A percentile compares a stretch with the other conserved stretches of the same genome.
Evolutionary conservation across 1,140 invertebrate species (phyloP).

Genomic region (Nilaparvata lugens): DNA sequence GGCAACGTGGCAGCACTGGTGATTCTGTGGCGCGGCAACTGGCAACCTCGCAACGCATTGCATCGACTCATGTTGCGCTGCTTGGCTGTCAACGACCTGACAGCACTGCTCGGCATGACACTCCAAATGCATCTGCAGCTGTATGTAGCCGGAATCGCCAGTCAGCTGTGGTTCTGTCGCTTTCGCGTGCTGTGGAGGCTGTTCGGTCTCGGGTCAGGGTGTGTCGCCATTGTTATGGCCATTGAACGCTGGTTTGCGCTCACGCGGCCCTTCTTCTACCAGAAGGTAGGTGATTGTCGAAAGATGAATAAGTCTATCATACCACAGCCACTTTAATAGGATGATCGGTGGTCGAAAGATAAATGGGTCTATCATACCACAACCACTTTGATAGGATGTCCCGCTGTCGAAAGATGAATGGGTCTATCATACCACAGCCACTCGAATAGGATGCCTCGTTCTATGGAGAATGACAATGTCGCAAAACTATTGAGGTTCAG

Average conservation of each 20-base stretch:
- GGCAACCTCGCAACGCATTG: conserved; percentile 51
- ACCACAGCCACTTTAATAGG: no score
- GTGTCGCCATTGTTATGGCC: conserved; percentile 79
- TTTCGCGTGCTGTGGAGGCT: conserved; percentile 62
- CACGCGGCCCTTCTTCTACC: conserved; percentile 78
- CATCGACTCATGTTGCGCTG: conserved; percentile 71
- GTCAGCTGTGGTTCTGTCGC: conserved; percentile 45
- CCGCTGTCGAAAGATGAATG: no score
- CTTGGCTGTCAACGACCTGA: conserved; percentile 66
- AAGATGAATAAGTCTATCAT: no score
- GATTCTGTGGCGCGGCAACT: conserved; percentile 41
- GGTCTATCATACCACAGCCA: no score
- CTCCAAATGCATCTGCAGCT: conserved; percentile 48
- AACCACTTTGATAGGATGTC: no score
- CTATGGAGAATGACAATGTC: no score
- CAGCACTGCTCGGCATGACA: conserved; percentile 47
- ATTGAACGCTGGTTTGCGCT: conserved; percentile 75
- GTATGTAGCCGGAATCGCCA: conserved; percentile 34
- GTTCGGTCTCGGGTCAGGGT: conserved; percentile 77
- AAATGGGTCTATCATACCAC: no score
- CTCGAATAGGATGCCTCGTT: no score
- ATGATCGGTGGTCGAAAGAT: no score
- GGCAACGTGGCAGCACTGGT: conserved; percentile 50
- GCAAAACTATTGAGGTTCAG: no score
- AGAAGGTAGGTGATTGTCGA: conserved; percentile 52